Base-by-base conservation (phyloP, 1,140 invertebrate genomes). In the Chlorops oryzae region DNA sequence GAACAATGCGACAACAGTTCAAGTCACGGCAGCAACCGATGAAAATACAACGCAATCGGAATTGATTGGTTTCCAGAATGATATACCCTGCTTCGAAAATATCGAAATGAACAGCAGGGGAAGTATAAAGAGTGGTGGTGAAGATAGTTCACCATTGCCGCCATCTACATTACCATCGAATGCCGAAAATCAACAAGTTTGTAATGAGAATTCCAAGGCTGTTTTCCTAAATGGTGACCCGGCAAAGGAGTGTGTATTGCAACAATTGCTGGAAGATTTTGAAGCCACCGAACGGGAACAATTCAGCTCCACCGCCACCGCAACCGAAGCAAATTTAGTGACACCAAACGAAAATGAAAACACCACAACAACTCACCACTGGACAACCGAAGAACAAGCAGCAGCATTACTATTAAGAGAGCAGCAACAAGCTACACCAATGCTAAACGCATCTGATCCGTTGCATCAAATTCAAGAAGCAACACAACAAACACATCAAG, bases 21-120 rank as follows among this genome's bases (percentile, higher is more conserved):
- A n/a, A n/a, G n/a, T n/a, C n/a, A n/a, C n/a, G n/a, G n/a, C n/a
- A n/a, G n/a, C n/a, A n/a, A n/a, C n/a, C n/a, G n/a, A n/a, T n/a
- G 51, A 53, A 12, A 47, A 53, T 23, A 53, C 40, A 20, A 53
- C 40, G 1, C 51, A 53, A 48, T 53, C 51, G 23, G 51, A 53
- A 44, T 55, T 69, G 12, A 69, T 69, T 37, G 65, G 65, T 13
- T 69, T 69, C 23, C 65, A 69, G 40, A 69, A 69, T 51, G 63
- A 69, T 46, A 68, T 69, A 50, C 65, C 65, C 7, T 69, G 65
- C 25, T 69, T 69, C 42, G 65, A 69, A 49, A 69, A 59, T 12
- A 69, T 69, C 18, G 59, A 59, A 5, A 18, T 46, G 27, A 34
- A 34, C 18, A 20, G 28, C 42, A 22, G 21, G 27, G n/a, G 27